Conservation (phyloP, 2,888 invertebrate genomes). For the Dryobotodes eremita region DNA sequence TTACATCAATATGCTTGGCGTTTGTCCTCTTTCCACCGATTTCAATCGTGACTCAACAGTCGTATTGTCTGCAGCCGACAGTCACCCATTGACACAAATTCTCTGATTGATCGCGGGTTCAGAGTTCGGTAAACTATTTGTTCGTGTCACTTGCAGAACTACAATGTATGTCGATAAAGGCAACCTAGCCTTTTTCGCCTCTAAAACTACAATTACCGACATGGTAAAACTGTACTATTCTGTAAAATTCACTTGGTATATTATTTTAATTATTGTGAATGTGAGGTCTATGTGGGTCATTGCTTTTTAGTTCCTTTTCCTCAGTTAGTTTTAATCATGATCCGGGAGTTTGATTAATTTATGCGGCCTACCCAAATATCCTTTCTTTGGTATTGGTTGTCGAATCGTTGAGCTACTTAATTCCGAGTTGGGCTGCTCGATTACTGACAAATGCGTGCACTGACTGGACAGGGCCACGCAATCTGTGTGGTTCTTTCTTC, state of each 20-base stretch:
- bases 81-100: conserved; percentile 23
- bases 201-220: not conserved
- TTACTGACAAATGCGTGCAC: no score
- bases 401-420: no score
- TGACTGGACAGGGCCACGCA: no score
- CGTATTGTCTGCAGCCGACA: conserved; percentile 33
- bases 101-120: conserved; percentile 29
- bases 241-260: not conserved
- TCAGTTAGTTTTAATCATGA: no score
- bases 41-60: conserved; percentile 27
- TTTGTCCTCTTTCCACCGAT: not conserved
- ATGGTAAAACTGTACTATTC: not conserved
- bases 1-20: not conserved
- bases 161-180: not conserved
- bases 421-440: no score
- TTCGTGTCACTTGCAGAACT: conserved; percentile 17
- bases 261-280: no score
- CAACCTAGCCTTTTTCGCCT: not conserved
- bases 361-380: no score
- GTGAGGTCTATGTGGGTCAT: no score
- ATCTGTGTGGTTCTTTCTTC: no score
- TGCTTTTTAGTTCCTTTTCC: no score
- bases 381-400: no score
- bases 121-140: conserved; percentile 41
- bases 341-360: no score